Conservation (phyloP, 2,797 vertebrate species). For the Oophaga sylvatica region DNA sequence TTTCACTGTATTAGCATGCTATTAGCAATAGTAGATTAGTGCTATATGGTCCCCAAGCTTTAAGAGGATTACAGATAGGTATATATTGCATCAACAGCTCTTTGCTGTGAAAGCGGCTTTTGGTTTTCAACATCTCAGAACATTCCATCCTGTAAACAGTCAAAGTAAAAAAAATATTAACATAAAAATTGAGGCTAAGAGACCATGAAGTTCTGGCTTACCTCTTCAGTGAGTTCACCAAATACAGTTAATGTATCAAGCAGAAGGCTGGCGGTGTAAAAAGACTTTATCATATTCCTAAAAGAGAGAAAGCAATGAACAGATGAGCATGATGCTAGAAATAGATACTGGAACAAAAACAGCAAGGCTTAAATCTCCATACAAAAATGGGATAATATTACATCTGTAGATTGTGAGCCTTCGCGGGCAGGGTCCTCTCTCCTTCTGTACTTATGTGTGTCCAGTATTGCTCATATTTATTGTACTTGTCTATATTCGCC, state of each 20-base stretch:
- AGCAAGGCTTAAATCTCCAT: not conserved
- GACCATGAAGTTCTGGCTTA: conserved; percentile 67
- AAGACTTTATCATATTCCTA: conserved; percentile 99
- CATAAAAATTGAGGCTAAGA: not conserved
- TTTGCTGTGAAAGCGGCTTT: not conserved
- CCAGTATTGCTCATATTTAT: too few relatives aligned
- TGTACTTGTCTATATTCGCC: too few relatives aligned
- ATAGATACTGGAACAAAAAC: not conserved
- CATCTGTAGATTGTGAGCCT: too few relatives aligned
- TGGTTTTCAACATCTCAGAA: not conserved
- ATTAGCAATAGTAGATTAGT: not conserved
- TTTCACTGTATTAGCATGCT: too few relatives aligned
- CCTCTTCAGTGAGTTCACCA: conserved; percentile 94
- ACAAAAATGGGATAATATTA: not conserved
- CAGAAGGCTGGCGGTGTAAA: conserved; percentile 94
- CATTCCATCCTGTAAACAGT: not conserved
- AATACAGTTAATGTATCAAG: conserved; percentile 92
- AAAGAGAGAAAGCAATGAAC: conserved; percentile 63
- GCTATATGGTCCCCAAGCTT: not conserved
- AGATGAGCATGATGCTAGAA: not conserved
- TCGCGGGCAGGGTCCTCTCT: too few relatives aligned
- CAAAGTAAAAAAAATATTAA: not conserved
- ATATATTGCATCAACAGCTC: not conserved
- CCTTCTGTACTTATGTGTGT: too few relatives aligned
- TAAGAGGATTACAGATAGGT: not conserved